Percentiles rank a stretch among this genome's conserved stretches.
phyloP scores from a whole-genome alignment of 2,113 vertebrate species.

The Trinectes maculatus region DNA sequence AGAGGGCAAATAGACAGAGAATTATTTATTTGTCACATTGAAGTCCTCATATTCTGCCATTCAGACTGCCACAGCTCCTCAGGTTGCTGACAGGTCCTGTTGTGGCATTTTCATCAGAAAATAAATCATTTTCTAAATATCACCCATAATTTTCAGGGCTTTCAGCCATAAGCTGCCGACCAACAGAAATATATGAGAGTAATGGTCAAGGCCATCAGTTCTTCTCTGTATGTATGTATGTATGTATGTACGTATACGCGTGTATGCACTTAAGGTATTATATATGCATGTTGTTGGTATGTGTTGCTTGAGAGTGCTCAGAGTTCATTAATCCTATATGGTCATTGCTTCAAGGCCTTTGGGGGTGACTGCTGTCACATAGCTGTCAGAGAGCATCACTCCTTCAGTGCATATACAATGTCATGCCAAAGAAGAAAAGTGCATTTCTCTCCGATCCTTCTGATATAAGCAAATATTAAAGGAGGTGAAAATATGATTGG shows the following conservation, averaged over 20 bases:
- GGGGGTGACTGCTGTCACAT: slow-evolving; percentile 65
- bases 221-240: slow-evolving; percentile 11
- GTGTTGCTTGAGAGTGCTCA: slow-evolving; percentile 5
- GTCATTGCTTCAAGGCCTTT: slow-evolving; percentile 31
- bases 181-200: slow-evolving; percentile 31
- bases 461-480: slow-evolving; percentile 2
- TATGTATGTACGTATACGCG: slow-evolving; percentile 3
- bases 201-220: slow-evolving; percentile 24
- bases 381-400: slow-evolving; percentile 71
- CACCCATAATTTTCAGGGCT: slow-evolving; percentile 60
- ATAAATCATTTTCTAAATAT: slow-evolving; percentile 71
- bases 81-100: slow-evolving; percentile 38
- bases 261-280: neutral
- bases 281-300: slow-evolving; percentile 16
- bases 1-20: neutral
- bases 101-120: slow-evolving; percentile 55
- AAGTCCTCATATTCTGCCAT: slow-evolving; percentile 14
- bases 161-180: slow-evolving; percentile 52
- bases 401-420: slow-evolving; percentile 15
- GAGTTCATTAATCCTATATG: slow-evolving; percentile 35
- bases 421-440: slow-evolving; percentile 38
- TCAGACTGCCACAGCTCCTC: slow-evolving; percentile 22
- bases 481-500: too few species aligned
- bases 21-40: slow-evolving; percentile 9
- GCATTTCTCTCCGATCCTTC: slow-evolving; percentile 17